Base-by-base conservation (phyloP, 2,113 vertebrate species). In the Megaceryle torquata region DNA sequence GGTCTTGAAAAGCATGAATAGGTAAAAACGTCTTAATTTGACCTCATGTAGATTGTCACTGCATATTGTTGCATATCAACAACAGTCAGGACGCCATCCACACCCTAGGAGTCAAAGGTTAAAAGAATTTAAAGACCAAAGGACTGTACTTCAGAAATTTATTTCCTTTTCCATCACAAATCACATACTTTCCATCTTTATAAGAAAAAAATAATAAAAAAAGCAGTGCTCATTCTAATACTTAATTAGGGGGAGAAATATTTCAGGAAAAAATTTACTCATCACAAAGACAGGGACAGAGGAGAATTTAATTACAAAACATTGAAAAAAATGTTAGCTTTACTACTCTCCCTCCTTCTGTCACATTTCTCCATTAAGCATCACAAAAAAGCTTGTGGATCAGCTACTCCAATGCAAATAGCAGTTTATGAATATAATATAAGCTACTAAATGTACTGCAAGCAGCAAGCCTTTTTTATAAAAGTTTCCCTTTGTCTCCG, bases 291-390 rank as follows among this genome's bases (percentile, higher is more conserved):
- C 10, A 54, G n/a, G 28, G 44, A 46, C 11, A 89, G 44, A 79
- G 39, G 18, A 79, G 50, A 92, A 92, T 89, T 82, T 88, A 94
- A 89, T 88, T 95, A 87, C 22, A 69, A 53, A 85, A 80, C 41
- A 89, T 1, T 61, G 43, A 72, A 93, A 89, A 89, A 82, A 4
- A 1, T 67, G 28, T 77, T 87, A 74, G 63, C n/a, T 53, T 94
- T 82, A 48, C 29, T 54, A 7, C 39, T 69, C 67, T 78, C 44
- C 19, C 37, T 76, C 50, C 31, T 86, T 80, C 54, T 70, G 25
- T 57, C 48, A 24, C 41, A 59, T 65, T 86, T 53, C 64, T 80
- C 41, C 59, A 59, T 82, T 85, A 87, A 86, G 59, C n/a, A 70
- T 79, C 72, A 93, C 6, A 26, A 46, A 90, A 83, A 72, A 8